Evolutionary conservation across 2,113 vertebrate genomes (phyloP).

Genomic region (Sula dactylatra): DNA sequence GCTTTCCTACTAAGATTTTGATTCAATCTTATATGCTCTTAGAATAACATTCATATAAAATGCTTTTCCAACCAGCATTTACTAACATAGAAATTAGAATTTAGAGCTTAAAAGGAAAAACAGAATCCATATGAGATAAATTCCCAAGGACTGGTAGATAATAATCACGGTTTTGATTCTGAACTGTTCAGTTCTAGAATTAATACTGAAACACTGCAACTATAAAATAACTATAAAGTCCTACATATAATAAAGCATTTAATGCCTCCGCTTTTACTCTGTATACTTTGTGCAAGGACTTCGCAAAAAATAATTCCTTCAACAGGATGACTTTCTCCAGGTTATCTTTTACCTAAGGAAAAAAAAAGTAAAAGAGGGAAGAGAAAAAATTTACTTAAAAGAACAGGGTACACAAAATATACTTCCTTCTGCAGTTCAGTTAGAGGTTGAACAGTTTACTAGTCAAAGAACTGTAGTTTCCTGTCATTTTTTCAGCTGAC

Average conservation of each 20-base stretch:
- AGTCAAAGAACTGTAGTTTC: background rate
- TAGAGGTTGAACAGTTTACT: background rate
- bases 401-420: background rate
- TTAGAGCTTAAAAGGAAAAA: background rate
- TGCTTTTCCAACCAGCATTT: background rate
- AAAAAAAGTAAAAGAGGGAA: accelerated
- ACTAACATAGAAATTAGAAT: background rate
- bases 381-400: background rate
- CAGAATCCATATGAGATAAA: background rate
- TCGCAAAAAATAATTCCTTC: background rate
- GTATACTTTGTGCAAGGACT: background rate
- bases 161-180: background rate
- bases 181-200: background rate
- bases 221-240: background rate
- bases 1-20: background rate
- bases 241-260: background rate
- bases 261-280: background rate
- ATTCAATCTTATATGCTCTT: background rate
- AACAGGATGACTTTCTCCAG: background rate
- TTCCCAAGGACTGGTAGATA: background rate
- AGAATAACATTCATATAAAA: background rate
- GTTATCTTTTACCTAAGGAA: background rate
- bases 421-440: background rate
- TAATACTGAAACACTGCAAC: background rate
- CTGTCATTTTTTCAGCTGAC: background rate